Base-by-base conservation (phyloP, 1,140 invertebrate species). In the Delia radicum region DNA sequence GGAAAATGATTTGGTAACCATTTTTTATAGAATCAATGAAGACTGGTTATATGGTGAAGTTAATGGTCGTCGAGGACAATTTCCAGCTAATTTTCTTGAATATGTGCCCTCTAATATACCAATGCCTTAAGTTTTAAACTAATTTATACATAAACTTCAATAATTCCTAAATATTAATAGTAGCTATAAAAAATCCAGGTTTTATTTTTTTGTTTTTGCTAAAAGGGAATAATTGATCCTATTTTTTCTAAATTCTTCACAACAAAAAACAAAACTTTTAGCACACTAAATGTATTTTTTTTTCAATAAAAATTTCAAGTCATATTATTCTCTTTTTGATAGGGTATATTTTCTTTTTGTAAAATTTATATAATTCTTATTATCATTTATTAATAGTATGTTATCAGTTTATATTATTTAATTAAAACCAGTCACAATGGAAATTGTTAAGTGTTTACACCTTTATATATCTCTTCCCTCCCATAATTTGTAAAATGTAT, bases 41-140 rank as follows among this genome's bases (percentile, higher is more conserved):
- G 92, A 95, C 78, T 96, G 95, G 95, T 89, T 95, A 15, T 94
- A 90, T 80, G 95, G 95, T 31, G 91, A 93, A 81, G 90, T 88
- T 69, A 87, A 89, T 65, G 91, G 90, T 26, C 87, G 87, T 73
- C 89, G 87, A 81, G 95, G 94, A 55, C 92, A 95, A 81, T 96
- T 96, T 87, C 95, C 94, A 75, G 87, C 90, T 5, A 92, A 92
- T 87, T 96, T 94, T 87, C 92, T 96, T 24, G 90, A 92, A 79
- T 87, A 87, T 80, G 81, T 91, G 79, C 90, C 90, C 73, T 76
- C 72, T 27, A 81, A 87, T 79, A 76, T 86, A 75, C 81, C 81
- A 33, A 78, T 82, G 73, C 73, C 83, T 78, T 85, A 78, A 82
- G 37, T 33, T 69, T 69, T 18, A 55, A 55, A 55, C 48, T 55